These are phyloP conservation scores for Frankliniella fusca DNA, from an alignment of 2,888 invertebrate species.

Conservation along the genomic window DNA sequence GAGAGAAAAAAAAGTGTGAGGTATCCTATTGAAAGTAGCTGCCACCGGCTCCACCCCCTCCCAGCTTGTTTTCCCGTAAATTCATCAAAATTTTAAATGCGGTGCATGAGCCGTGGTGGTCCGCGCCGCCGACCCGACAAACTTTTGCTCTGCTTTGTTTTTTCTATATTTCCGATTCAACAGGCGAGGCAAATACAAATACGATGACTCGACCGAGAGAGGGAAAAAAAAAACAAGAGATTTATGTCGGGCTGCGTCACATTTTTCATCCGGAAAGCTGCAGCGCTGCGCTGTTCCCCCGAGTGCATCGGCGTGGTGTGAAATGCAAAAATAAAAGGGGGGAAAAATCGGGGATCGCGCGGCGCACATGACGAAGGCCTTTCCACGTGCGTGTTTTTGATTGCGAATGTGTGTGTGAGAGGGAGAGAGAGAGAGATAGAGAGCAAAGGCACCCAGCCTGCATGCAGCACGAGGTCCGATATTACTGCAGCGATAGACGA, in stretches of 20 bases:
- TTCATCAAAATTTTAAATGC: constrained; percentile 1
- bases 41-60: neutral
- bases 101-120: neutral
- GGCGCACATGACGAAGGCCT: neutral
- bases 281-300: neutral
- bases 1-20: neutral
- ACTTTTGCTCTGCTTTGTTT: neutral
- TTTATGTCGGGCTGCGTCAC: constrained; percentile 10
- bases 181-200: constrained; percentile 20
- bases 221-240: neutral
- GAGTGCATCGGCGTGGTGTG: neutral
- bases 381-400: neutral
- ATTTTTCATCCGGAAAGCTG: neutral
- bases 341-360: neutral
- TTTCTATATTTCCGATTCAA: constrained; percentile 20
- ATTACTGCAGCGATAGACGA: constrained; percentile 14
- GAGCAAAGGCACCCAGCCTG: neutral
- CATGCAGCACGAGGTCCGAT: neutral
- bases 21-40: neutral
- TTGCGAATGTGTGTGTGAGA: neutral
- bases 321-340: constrained; percentile 9
- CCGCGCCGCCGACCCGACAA: neutral
- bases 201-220: neutral
- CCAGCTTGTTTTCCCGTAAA: neutral
- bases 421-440: neutral